Evolutionary conservation across 1,140 invertebrate species (phyloP).

Genomic region (Ceratina australensis): DNA sequence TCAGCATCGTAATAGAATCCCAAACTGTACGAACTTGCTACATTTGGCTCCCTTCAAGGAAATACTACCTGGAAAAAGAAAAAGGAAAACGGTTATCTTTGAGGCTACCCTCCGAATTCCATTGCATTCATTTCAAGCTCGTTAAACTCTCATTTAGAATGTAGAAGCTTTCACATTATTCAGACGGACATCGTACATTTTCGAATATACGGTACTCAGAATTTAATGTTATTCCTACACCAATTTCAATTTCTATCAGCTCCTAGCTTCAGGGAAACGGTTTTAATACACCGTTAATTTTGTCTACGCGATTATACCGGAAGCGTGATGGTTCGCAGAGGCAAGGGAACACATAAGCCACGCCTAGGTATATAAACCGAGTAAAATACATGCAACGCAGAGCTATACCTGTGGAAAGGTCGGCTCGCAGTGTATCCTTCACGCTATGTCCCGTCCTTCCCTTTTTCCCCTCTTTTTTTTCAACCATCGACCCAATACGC

Average conservation of each 20-base stretch:
- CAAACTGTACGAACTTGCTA: no score
- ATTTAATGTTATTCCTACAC: not conserved
- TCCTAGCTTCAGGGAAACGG: not conserved
- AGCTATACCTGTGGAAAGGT: conserved; percentile 39
- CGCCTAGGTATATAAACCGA: conserved; percentile 49
- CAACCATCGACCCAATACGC: conserved; percentile 31
- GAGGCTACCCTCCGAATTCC: not conserved
- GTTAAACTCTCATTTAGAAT: conserved; percentile 7
- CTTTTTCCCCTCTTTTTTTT: conserved; percentile 13
- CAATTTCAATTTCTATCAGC: not conserved
- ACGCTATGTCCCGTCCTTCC: conserved; percentile 9
- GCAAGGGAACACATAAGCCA: conserved; percentile 37
- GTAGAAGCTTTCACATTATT: not conserved
- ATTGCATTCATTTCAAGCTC: not conserved
- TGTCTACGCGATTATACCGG: conserved; percentile 20
- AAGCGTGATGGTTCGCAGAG: conserved; percentile 33
- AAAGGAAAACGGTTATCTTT: no score
- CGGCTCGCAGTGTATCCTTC: conserved; percentile 19
- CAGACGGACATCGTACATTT: not conserved
- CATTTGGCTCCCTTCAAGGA: no score
- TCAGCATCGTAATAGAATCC: no score
- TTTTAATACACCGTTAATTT: conserved; percentile 6
- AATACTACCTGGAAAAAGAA: no score
- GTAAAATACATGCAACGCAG: conserved; percentile 28
- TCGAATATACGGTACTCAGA: not conserved